A percentile compares a stretch with the other conserved stretches of the same genome.
Evolutionary conservation across 2,888 invertebrate genomes (phyloP).

Genomic region (Agriopis aurantiaria): DNA sequence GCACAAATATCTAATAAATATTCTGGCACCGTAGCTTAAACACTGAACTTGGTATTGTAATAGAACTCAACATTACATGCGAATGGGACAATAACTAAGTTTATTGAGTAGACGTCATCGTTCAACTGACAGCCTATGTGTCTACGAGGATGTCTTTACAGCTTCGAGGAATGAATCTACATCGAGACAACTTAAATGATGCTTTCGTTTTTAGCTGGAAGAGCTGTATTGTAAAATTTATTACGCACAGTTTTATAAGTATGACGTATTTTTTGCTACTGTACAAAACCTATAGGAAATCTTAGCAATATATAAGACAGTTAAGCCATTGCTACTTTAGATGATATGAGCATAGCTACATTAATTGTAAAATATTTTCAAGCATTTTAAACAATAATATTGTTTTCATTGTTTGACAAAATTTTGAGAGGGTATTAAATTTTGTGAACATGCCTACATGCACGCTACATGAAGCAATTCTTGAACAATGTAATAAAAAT

Average conservation of each 20-base stretch:
- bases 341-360: neutral
- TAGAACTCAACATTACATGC: constrained; percentile 48
- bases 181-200: constrained; percentile 10
- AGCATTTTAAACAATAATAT: too few relatives aligned
- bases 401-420: too few relatives aligned
- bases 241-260: neutral
- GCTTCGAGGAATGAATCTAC: constrained; percentile 50
- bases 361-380: too few relatives aligned
- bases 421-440: too few relatives aligned
- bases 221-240: neutral
- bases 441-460: too few relatives aligned
- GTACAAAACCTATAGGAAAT: neutral
- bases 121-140: constrained; percentile 56
- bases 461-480: neutral
- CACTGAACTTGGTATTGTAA: constrained; percentile 21
- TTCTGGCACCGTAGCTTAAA: constrained; percentile 21
- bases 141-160: constrained; percentile 61
- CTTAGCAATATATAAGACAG: neutral
- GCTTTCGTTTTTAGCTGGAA: constrained; percentile 30
- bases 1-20: constrained; percentile 45
- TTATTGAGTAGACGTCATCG: constrained; percentile 48
- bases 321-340: neutral
- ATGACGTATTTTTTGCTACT: neutral
- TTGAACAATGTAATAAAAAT: neutral
- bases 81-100: constrained; percentile 59